Evolutionary conservation across 1,140 invertebrate genomes (phyloP).

Genomic region (Papilio xuthus): DNA sequence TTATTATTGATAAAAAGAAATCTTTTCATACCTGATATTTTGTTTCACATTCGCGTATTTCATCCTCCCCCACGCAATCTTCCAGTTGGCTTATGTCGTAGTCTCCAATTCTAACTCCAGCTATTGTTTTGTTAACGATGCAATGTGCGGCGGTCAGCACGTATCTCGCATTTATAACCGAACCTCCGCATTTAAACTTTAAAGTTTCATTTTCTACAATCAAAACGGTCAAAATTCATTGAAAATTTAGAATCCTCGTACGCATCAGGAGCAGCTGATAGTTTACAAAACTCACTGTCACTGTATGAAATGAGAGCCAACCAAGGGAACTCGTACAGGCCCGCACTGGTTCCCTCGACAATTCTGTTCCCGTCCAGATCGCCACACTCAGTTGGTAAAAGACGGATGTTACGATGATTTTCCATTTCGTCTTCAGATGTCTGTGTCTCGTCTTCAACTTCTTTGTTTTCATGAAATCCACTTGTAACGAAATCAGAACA

Average conservation of each 20-base stretch:
- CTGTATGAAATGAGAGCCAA: slow-evolving; percentile 47
- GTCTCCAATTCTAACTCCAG: slow-evolving; percentile 46
- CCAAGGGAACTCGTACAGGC: slow-evolving; percentile 50
- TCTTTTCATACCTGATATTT: slow-evolving; percentile 41
- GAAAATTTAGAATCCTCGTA: neutral
- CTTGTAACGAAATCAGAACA: neutral
- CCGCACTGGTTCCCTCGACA: slow-evolving; percentile 40
- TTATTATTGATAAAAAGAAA: too few relatives aligned
- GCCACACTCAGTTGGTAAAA: slow-evolving; percentile 39
- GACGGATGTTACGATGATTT: slow-evolving; percentile 11
- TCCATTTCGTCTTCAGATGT: slow-evolving; percentile 1
- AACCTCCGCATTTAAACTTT: slow-evolving; percentile 45
- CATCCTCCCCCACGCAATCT: slow-evolving; percentile 43
- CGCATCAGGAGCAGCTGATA: neutral
- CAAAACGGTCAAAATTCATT: neutral
- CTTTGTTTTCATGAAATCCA: too few relatives aligned
- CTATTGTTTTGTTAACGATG: slow-evolving; percentile 32
- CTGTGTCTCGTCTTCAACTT: neutral
- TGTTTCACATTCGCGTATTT: slow-evolving; percentile 39
- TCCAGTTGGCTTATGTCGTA: slow-evolving; percentile 39
- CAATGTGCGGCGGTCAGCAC: slow-evolving; percentile 51
- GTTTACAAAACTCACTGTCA: slow-evolving; percentile 31
- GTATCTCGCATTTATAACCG: slow-evolving; percentile 47
- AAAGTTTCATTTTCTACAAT: slow-evolving; percentile 16
- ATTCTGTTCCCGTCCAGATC: slow-evolving; percentile 41